phyloP scores from a whole-genome alignment of 2,113 vertebrate genomes.

The Anhinga rufa region DNA sequence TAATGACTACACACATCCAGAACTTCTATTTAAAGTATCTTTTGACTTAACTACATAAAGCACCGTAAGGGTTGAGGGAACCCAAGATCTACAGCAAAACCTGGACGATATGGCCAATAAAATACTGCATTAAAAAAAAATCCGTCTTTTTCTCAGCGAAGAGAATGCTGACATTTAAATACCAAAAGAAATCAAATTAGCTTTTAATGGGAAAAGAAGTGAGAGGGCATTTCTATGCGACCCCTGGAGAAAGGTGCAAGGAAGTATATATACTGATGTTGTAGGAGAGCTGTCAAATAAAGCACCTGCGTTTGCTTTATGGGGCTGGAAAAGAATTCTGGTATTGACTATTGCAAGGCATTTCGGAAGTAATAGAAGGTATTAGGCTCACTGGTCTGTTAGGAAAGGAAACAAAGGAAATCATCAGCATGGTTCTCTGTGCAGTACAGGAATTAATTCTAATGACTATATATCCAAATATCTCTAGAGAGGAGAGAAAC shows the following conservation, averaged over 20 bases:
- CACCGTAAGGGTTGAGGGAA: background rate
- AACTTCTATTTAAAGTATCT: background rate
- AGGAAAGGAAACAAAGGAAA: background rate
- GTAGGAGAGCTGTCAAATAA: background rate
- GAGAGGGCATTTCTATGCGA: background rate
- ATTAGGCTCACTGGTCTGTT: background rate
- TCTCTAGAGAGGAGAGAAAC: background rate
- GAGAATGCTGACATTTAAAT: background rate
- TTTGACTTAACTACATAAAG: background rate
- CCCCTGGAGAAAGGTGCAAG: background rate
- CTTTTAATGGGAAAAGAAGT: background rate
- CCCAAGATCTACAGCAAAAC: background rate
- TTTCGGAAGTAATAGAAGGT: background rate
- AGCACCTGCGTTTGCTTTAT: background rate
- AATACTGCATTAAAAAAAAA: background rate
- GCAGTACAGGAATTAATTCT: background rate
- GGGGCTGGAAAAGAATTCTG: background rate
- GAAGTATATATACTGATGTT: background rate
- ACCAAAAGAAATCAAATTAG: background rate
- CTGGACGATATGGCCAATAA: background rate
- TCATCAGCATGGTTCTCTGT: background rate
- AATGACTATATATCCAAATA: background rate
- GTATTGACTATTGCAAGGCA: background rate
- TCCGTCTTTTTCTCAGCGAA: background rate
- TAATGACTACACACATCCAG: background rate